Base-by-base conservation (phyloP, 1,140 invertebrate genomes). In the Cryptotermes secundus region DNA sequence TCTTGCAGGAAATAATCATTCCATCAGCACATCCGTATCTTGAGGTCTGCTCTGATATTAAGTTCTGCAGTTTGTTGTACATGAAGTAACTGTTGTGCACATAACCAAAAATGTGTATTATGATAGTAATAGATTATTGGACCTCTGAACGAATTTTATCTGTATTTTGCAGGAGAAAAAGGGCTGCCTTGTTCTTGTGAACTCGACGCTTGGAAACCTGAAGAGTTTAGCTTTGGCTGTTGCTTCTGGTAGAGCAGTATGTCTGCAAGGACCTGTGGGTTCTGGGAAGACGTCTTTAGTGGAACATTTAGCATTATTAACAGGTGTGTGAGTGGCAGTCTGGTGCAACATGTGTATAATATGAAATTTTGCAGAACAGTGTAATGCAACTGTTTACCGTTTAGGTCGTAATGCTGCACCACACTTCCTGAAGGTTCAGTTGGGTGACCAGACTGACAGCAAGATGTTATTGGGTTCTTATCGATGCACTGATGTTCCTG, bases 401-500 rank as follows among this genome's bases (percentile, higher is more conserved):
- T 86, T 87, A 79, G 85, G 88, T 34, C 85, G 86, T 35, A 84
- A 87, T 35, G 87, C 88, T 49, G 90, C 81, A n/a, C 81, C 91
- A 2, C 85, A 91, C 16, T 87, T 93, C 16, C 88, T 96, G 80
- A 97, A 96, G 90, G 94, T 99, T 42, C 98, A 99, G 88, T 90
- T 99, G 10, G 97, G 98, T 6, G 98, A 99, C 91, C 97, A 99
- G 90, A 98, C 97, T n/a, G 99, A 99, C 89, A 96, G 97, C 82
- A 97, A 98, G 91, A 96, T 97, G 91, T 89, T 99, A 26, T 89
- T 99, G 22, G 99, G 99, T 12, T 96, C 96, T 38, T 99, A 99
- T 90, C 92, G 95, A 86, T 99, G 98, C 89, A 99, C 98, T 0
- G 97, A 99, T 88, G 92, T 98, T 53, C 98, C 98, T 9, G 98